Evolutionary conservation across 1,140 invertebrate genomes (phyloP).

Genomic region (Potamilus streckersoni): DNA sequence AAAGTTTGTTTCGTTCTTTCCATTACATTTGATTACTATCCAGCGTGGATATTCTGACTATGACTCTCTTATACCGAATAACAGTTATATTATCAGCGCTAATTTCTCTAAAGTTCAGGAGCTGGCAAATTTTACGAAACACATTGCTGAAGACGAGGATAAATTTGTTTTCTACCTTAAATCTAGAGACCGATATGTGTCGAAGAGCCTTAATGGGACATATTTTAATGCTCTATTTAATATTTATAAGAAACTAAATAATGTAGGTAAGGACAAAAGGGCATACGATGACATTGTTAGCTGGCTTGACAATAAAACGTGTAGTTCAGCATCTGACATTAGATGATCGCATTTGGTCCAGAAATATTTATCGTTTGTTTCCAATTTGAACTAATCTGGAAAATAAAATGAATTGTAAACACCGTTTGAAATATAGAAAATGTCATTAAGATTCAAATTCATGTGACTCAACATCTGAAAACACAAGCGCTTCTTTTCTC

Average conservation of each 20-base stretch:
- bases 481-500: too few relatives aligned
- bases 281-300: constrained; percentile 6
- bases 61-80: constrained; percentile 72
- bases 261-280: constrained; percentile 11
- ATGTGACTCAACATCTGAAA: too few relatives aligned
- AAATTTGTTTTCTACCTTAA: constrained; percentile 56
- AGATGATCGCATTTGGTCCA: too few relatives aligned
- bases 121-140: constrained; percentile 71
- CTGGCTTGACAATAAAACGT: constrained; percentile 3
- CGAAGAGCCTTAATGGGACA: constrained; percentile 6
- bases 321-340: too few relatives aligned
- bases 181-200: constrained; percentile 51
- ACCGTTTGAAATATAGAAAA: too few relatives aligned
- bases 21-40: constrained; percentile 74
- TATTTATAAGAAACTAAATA: constrained; percentile 27
- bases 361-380: too few relatives aligned
- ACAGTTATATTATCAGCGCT: constrained; percentile 76
- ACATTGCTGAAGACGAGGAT: constrained; percentile 63
- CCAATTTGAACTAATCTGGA: too few relatives aligned
- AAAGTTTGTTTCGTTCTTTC: constrained; percentile 76
- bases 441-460: too few relatives aligned
- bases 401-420: too few relatives aligned
- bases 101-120: constrained; percentile 69
- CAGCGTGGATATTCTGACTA: constrained; percentile 76
- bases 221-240: constrained; percentile 24